Evolutionary conservation across 1,140 invertebrate genomes (phyloP).

Genomic region (Ceratosolen fusciceps): DNA sequence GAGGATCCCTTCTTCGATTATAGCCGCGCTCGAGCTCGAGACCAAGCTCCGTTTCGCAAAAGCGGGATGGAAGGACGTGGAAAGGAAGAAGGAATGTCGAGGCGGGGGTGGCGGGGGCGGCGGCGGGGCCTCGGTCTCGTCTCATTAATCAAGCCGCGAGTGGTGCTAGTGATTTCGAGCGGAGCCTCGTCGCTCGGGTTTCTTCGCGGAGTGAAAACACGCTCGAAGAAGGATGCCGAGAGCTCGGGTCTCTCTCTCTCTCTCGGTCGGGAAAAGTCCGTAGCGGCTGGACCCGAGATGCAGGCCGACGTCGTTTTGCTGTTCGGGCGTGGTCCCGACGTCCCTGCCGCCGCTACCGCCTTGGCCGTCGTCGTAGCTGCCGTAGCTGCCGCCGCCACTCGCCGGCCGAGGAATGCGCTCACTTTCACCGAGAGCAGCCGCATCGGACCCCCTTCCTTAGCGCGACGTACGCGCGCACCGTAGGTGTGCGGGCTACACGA

Average conservation of each 20-base stretch:
- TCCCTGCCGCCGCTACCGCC: constrained; percentile 12
- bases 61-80: too few species aligned
- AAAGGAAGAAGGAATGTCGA: too few species aligned
- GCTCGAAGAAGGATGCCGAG: neutral
- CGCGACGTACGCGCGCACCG: constrained; percentile 14
- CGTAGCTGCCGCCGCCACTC: constrained; percentile 52
- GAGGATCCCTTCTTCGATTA: too few species aligned
- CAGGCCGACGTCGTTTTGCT: constrained; percentile 48
- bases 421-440: constrained; percentile 66
- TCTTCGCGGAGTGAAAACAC: constrained; percentile 47
- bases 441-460: constrained; percentile 30
- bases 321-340: constrained; percentile 58
- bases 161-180: neutral
- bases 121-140: neutral
- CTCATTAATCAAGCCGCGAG: constrained; percentile 23
- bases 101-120: neutral
- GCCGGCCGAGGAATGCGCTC: constrained; percentile 72
- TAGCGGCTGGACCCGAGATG: constrained; percentile 51
- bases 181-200: constrained; percentile 12
- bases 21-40: too few species aligned
- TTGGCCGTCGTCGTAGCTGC: constrained; percentile 20
- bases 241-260: constrained; percentile 5
- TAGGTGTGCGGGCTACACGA: constrained; percentile 24
- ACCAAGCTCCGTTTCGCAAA: neutral
- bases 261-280: constrained; percentile 42